Conservation (phyloP, 1,140 invertebrate species). For the Drosophila orosa region DNA sequence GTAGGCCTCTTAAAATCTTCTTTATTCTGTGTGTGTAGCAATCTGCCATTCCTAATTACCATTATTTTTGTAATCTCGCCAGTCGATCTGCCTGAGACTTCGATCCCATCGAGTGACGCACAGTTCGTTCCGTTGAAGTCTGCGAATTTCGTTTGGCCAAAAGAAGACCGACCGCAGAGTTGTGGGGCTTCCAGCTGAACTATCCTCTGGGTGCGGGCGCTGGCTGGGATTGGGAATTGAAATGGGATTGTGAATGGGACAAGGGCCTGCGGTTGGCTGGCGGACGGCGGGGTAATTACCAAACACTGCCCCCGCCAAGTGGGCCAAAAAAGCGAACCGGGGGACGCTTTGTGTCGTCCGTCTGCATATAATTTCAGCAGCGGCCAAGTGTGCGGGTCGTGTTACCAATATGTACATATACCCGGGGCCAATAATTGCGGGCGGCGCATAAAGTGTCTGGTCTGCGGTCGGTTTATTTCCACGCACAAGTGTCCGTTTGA, state of each 20-base stretch:
- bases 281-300: conserved; percentile 41
- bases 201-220: conserved; percentile 24
- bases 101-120: conserved; percentile 45
- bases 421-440: conserved; percentile 67
- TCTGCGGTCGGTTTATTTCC: conserved; percentile 57
- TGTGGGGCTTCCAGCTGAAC: conserved; percentile 64
- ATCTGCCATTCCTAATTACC: conserved; percentile 55
- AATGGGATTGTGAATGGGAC: conserved; percentile 4
- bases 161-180: conserved; percentile 61
- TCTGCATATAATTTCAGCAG: conserved; percentile 40
- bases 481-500: conserved; percentile 30
- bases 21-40: conserved; percentile 24
- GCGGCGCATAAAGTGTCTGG: conserved; percentile 51
- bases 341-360: conserved; percentile 19
- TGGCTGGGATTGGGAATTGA: background rate
- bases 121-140: conserved; percentile 27
- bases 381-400: conserved; percentile 43
- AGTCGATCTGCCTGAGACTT: conserved; percentile 41
- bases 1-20: background rate
- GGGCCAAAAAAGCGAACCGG: conserved; percentile 23
- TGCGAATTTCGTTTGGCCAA: conserved; percentile 30
- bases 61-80: conserved; percentile 57
- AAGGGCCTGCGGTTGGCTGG: conserved; percentile 34
- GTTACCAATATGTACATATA: conserved; percentile 48
- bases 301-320: conserved; percentile 25